Conservation (phyloP, 2,113 vertebrate genomes). For the Campylomormyrus tamandua region DNA sequence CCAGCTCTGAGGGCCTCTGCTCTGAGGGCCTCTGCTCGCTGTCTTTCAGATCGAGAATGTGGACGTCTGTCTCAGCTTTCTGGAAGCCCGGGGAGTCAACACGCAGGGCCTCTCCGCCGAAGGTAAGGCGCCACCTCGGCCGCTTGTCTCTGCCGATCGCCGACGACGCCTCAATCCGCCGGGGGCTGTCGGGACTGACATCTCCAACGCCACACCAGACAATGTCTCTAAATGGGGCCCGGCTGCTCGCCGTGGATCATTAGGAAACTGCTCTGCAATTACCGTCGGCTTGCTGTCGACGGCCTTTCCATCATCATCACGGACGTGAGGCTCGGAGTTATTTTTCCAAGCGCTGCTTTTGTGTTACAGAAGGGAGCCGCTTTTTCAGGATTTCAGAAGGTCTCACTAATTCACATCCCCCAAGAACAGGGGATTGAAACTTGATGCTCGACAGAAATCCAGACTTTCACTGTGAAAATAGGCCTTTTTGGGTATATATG, state of each 20-base stretch:
- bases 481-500: neutral
- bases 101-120: slow-evolving; percentile 82
- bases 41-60: slow-evolving; percentile 77
- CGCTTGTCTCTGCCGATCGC: neutral
- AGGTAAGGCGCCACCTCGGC: slow-evolving; percentile 60
- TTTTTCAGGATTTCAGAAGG: neutral
- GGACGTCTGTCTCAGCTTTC: slow-evolving; percentile 80
- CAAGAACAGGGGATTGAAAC: neutral
- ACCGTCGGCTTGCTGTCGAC: neutral
- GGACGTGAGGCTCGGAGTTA: neutral
- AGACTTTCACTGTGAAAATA: neutral
- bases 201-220: neutral
- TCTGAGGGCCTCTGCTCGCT: neutral
- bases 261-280: neutral
- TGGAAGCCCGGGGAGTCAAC: slow-evolving; percentile 80
- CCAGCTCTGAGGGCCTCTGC: neutral
- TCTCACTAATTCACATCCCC: neutral
- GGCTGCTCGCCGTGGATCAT: neutral
- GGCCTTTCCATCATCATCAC: neutral
- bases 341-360: neutral
- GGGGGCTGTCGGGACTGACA: neutral
- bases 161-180: neutral
- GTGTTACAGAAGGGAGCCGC: neutral
- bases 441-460: neutral
- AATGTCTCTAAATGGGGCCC: neutral